Evolutionary conservation across 2,888 invertebrate species (phyloP).

Genomic region (Temnothorax unifasciatus): DNA sequence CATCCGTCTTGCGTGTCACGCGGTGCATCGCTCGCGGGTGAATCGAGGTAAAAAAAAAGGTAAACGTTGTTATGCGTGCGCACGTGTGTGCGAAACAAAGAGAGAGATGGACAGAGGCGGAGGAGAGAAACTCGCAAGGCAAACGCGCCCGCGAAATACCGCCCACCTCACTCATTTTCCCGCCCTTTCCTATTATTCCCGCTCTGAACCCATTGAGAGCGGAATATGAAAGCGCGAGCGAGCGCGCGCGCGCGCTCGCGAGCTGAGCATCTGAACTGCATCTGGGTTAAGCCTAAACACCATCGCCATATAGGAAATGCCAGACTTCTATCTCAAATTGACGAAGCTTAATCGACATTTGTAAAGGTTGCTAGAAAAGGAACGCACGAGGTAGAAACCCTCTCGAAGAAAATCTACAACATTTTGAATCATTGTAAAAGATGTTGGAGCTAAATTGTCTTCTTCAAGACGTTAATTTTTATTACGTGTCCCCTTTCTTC

Average conservation of each 20-base stretch:
- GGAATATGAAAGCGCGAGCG: conserved; percentile 52
- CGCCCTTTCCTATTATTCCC: conserved; percentile 54
- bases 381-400: background rate
- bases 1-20: conserved; percentile 60
- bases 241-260: conserved; percentile 22
- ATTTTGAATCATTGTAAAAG: background rate
- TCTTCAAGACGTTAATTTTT: background rate
- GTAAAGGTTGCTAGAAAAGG: background rate
- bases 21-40: conserved; percentile 58
- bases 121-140: conserved; percentile 43
- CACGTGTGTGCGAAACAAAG: conserved; percentile 4
- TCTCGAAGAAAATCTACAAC: background rate
- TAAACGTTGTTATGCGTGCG: conserved; percentile 36
- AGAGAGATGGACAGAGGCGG: background rate
- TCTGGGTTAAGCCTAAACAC: background rate
- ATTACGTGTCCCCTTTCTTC: background rate
- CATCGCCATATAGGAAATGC: background rate
- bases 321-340: background rate
- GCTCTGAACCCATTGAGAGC: conserved; percentile 30
- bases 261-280: background rate
- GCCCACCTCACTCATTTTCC: conserved; percentile 53
- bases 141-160: conserved; percentile 56
- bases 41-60: conserved; percentile 32
- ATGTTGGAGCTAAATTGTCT: background rate
- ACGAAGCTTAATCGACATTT: background rate